A percentile compares a stretch with the other conserved stretches of the same genome.
Conservation (phyloP, 2,888 invertebrate species). For the Troilus luridus region DNA sequence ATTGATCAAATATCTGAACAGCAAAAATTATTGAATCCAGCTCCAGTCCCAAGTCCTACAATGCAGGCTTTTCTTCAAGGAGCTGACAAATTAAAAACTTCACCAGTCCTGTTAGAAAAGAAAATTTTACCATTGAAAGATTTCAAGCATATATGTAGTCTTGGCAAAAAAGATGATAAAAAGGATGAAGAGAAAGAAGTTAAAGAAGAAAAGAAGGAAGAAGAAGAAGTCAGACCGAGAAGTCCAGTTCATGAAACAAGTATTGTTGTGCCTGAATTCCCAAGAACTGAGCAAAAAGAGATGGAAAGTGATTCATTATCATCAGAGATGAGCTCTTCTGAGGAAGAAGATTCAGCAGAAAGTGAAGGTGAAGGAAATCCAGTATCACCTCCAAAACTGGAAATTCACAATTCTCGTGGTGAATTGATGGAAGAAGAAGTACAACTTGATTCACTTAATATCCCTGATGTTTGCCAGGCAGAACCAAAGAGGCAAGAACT, state of each 20-base stretch:
- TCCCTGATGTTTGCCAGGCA: constrained; percentile 65
- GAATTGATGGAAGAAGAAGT: constrained; percentile 73
- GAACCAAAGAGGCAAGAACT: constrained; percentile 63
- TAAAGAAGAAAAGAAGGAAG: constrained; percentile 62
- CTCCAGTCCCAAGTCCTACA: constrained; percentile 78
- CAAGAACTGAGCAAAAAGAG: constrained; percentile 70
- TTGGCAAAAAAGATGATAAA: constrained; percentile 63
- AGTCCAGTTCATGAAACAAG: constrained; percentile 78
- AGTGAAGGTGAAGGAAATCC: constrained; percentile 63
- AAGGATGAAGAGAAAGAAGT: constrained; percentile 56
- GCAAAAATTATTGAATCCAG: constrained; percentile 87
- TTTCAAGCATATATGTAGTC: constrained; percentile 67
- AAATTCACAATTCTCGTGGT: constrained; percentile 81
- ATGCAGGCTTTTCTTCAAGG: constrained; percentile 79
- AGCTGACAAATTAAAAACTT: constrained; percentile 67
- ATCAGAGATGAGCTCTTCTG: constrained; percentile 64
- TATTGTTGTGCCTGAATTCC: constrained; percentile 77
- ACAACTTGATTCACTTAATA: constrained; percentile 64
- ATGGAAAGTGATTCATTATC: constrained; percentile 66
- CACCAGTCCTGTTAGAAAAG: constrained; percentile 64
- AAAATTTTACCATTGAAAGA: constrained; percentile 66
- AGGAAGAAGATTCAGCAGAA: constrained; percentile 60
- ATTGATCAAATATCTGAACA: constrained; percentile 90
- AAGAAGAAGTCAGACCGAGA: constrained; percentile 69
- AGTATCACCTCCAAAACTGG: constrained; percentile 77